Evolutionary conservation across 2,888 invertebrate species (phyloP).

Genomic region (Catocala sponsa): DNA sequence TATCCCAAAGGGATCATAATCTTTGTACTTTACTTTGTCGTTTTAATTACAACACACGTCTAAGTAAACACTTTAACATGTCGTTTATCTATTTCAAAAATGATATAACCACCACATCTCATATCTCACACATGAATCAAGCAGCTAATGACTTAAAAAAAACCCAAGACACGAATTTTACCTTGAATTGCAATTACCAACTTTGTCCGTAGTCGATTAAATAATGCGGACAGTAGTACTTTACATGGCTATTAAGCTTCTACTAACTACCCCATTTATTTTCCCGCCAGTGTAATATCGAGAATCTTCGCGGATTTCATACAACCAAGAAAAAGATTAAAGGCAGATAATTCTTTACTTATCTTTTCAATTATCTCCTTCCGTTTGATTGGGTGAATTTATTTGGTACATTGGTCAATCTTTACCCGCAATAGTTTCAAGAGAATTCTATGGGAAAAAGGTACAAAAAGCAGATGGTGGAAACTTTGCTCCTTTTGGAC

Average conservation of each 20-base stretch:
- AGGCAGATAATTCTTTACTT: conserved; percentile 59
- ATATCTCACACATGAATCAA: too few species aligned
- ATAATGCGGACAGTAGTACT: conserved; percentile 37
- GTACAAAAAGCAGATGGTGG: not conserved
- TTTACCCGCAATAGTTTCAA: conserved; percentile 28
- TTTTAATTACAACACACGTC: too few species aligned
- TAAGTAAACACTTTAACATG: too few species aligned
- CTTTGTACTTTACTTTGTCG: too few species aligned
- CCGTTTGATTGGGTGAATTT: conserved; percentile 60
- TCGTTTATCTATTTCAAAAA: too few species aligned
- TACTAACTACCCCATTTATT: conserved; percentile 53
- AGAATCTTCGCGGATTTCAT: conserved; percentile 37
- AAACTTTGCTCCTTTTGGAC: not conserved
- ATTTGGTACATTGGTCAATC: conserved; percentile 44
- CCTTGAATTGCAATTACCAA: conserved; percentile 32
- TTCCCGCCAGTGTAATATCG: conserved; percentile 45
- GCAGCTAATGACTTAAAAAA: too few species aligned
- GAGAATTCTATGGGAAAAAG: conserved; percentile 9
- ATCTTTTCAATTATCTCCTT: conserved; percentile 76
- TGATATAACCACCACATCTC: too few species aligned
- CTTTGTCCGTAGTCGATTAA: conserved; percentile 28
- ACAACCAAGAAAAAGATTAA: conserved; percentile 45
- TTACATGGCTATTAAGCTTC: conserved; percentile 47
- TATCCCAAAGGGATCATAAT: too few species aligned
- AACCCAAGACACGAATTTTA: too few species aligned